phyloP scores from a whole-genome alignment of 2,113 vertebrate genomes.

The Sebastes fasciatus region DNA sequence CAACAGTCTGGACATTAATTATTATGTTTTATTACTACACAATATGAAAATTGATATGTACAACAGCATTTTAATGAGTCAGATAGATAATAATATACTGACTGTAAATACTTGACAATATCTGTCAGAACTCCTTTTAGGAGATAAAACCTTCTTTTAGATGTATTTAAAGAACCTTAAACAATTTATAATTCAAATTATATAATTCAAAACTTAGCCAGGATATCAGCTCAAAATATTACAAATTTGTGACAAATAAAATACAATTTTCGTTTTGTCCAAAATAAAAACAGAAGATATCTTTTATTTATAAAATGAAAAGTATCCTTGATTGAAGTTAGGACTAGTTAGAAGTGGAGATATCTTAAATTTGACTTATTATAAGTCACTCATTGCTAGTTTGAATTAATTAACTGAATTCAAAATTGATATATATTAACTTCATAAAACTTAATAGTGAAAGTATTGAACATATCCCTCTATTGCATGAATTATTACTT shows the following conservation, averaged over 20 bases:
- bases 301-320: too few species aligned
- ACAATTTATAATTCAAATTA: background rate
- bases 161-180: background rate
- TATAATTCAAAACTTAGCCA: background rate
- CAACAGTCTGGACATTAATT: background rate
- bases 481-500: background rate
- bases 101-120: background rate
- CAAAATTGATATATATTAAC: background rate
- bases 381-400: background rate
- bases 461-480: background rate
- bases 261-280: too few species aligned
- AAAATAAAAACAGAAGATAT: too few species aligned
- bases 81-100: background rate
- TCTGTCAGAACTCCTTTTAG: background rate
- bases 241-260: too few species aligned
- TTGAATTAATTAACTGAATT: background rate
- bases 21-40: background rate
- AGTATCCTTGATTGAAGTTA: background rate
- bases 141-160: background rate
- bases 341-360: background rate
- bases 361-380: background rate
- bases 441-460: background rate
- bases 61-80: background rate
- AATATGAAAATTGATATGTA: too few species aligned
- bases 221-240: background rate